phyloP scores from a whole-genome alignment of 2,113 vertebrate species.

The Podarcis raffonei region DNA sequence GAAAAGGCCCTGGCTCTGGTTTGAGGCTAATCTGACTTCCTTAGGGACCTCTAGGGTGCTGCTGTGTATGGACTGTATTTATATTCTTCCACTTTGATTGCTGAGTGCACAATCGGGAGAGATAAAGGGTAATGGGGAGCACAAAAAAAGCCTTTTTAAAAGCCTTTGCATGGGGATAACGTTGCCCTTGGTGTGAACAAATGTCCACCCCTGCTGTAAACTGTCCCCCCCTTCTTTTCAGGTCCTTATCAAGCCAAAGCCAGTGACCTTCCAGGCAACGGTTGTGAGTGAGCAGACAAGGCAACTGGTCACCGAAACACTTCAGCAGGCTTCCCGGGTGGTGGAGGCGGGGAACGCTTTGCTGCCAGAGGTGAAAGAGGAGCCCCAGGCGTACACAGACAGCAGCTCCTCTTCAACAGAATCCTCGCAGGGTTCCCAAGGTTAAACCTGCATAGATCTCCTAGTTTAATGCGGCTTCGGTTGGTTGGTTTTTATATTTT shows the following conservation, averaged over 20 bases:
- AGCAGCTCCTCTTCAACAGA: conserved; percentile 82
- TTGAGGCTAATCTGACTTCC: too few species aligned
- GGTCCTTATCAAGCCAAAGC: conserved; percentile 99
- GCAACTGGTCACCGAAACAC: conserved; percentile 94
- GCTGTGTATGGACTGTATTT: too few species aligned
- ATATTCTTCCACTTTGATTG: too few species aligned
- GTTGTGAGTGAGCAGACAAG: conserved; percentile 95
- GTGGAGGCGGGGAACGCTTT: conserved; percentile 76
- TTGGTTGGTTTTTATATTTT: neutral
- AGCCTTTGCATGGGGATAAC: too few species aligned
- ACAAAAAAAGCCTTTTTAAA: too few species aligned
- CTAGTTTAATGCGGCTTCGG: accelerated
- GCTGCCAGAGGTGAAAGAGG: conserved; percentile 86
- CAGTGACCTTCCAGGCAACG: conserved; percentile 92
- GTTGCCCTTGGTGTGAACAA: too few species aligned
- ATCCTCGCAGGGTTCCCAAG: conserved; percentile 83
- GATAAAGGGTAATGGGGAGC: too few species aligned
- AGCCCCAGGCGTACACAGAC: conserved; percentile 78
- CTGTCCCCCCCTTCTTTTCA: conserved; percentile 56
- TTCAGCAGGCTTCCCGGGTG: conserved; percentile 91
- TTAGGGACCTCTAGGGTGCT: too few species aligned
- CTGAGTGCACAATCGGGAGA: too few species aligned
- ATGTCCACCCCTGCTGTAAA: too few species aligned
- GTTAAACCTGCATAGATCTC: conserved; percentile 57
- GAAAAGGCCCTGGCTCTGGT: too few species aligned